Evolutionary conservation across 1,140 invertebrate genomes (phyloP).

Genomic region (Heliconius hermathena): DNA sequence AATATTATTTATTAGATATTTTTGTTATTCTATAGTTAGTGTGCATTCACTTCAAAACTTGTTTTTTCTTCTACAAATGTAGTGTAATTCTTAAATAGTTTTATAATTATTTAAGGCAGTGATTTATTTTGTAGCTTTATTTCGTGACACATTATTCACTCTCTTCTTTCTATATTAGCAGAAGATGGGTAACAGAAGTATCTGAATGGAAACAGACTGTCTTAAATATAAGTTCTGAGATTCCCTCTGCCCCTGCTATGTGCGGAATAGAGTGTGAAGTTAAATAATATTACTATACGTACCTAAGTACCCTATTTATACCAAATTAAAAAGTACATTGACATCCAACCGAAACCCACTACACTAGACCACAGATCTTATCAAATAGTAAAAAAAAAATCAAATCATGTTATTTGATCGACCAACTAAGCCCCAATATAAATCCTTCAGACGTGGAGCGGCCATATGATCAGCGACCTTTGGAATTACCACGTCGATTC

Average conservation of each 20-base stretch:
- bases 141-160: no score
- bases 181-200: no score
- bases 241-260: no score
- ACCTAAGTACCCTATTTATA: neutral
- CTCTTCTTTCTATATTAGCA: no score
- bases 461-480: constrained; percentile 57
- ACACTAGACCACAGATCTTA: neutral
- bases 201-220: no score
- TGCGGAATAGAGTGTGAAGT: neutral
- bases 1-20: neutral
- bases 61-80: no score
- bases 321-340: neutral
- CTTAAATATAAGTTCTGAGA: no score
- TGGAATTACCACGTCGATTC: constrained; percentile 70
- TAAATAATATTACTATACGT: neutral
- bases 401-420: neutral
- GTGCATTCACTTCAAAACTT: no score
- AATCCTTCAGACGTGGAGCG: constrained; percentile 11
- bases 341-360: neutral
- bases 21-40: no score
- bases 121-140: no score
- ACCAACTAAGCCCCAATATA: neutral
- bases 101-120: no score
- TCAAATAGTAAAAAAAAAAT: constrained; percentile 5
- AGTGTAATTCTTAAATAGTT: no score